Evolutionary conservation across 2,113 vertebrate genomes (phyloP), one percentile per base, ranked within the genome.

Genomic region (Colossoma macropomum): DNA sequence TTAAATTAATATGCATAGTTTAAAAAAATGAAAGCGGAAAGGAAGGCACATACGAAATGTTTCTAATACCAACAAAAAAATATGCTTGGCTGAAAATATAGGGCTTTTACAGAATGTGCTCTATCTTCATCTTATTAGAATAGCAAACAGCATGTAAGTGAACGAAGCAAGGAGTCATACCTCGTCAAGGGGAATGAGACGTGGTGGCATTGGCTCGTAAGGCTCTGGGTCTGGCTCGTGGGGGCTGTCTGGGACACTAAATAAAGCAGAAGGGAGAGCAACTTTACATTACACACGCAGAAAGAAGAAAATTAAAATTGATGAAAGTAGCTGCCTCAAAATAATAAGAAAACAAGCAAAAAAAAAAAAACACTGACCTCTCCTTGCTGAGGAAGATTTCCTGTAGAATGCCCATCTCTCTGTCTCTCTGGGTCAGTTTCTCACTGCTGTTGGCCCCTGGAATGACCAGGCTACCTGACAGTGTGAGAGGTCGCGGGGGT

Each of bases 371-470:
- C 6, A 9, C 92, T 68, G 81, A 98, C 97, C 97, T 98, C 77
- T 99, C 97, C 83, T 99, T 98, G 87, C 94, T 97, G 13, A 99
- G 93, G 89, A 98, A 99, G 83, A 99, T 95, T 89, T 99, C 97
- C 92, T 98, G 97, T 63, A 99, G 93, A 76, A 98, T 98, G 12
- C 97, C 96, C 88, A 97, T 98, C 89, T 97, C 97, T 0, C 97
- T 86, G 80, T 98, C 97, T 4, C 96, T 94, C 88, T 99, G 97
- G 11, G 95, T 95, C 16, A 95, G 92, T 12, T 95, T 96, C 75
- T 98, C 97, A 11, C 93, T 96, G 90, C 97, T 98, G 90, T 94
- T 96, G 80, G 95, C 93, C 28, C 97, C 97, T 0, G 92, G 69
- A 6, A 65, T 89, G 19, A 97, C 95, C 10, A 98, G 92, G 25